These are phyloP conservation scores for Eulemur rufifrons DNA, from an alignment of 2,113 vertebrate genomes.

Conservation along the genomic window DNA sequence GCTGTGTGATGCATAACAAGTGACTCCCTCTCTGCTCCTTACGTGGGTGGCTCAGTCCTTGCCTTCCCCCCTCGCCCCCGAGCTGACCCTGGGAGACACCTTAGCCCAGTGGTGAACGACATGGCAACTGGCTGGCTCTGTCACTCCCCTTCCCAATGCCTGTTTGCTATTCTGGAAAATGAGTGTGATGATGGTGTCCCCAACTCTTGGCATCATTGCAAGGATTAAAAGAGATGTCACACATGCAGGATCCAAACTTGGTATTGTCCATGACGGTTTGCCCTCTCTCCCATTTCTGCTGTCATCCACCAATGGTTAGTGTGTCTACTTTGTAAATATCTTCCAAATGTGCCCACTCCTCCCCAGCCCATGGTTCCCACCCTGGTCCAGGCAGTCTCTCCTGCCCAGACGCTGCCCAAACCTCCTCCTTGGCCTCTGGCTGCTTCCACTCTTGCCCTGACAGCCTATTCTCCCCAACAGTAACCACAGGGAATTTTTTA, in stretches of 20 bases:
- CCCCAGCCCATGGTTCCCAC: not conserved
- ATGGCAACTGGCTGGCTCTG: not conserved
- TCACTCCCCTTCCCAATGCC: not conserved
- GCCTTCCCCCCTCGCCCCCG: not conserved
- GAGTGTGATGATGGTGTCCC: not conserved
- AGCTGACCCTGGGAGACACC: not conserved
- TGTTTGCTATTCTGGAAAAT: not conserved
- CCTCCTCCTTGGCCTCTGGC: not conserved
- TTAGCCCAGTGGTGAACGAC: not conserved
- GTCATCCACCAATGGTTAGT: not conserved
- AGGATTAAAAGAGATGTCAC: not conserved
- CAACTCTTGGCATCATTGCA: not conserved
- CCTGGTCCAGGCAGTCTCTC: not conserved
- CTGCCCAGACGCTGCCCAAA: not conserved
- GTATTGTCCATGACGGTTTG: not conserved
- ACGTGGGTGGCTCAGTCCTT: not conserved
- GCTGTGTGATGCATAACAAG: not conserved
- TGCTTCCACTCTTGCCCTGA: not conserved
- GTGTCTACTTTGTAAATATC: not conserved
- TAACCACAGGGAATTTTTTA: not conserved
- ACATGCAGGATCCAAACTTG: not conserved
- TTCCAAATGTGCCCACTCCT: not conserved
- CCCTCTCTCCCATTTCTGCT: not conserved
- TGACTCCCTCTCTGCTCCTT: not conserved
- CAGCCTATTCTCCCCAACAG: no score